phyloP scores from a whole-genome alignment of 2,797 vertebrate species.

The Gobionotothen gibberifrons region DNA sequence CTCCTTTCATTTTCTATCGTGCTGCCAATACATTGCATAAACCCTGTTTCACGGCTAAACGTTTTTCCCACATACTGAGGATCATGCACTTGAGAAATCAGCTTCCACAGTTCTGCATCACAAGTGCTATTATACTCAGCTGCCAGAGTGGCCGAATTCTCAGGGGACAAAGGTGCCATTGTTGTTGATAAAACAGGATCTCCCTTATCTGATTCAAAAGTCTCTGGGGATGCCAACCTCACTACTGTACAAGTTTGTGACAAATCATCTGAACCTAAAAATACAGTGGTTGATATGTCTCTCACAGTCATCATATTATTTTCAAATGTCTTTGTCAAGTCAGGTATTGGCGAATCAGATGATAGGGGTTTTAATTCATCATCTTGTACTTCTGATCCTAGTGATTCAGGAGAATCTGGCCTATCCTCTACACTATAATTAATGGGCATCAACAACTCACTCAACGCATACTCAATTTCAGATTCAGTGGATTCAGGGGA shows the following conservation, averaged over 20 bases:
- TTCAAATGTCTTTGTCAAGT: slow-evolving; percentile 33
- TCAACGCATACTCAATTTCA: slow-evolving; percentile 63
- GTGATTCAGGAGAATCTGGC: slow-evolving; percentile 56
- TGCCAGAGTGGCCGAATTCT: slow-evolving; percentile 26
- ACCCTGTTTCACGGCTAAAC: slow-evolving; percentile 57
- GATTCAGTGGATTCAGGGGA: slow-evolving; percentile 68
- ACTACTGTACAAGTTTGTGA: slow-evolving; percentile 34
- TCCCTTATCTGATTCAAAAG: slow-evolving; percentile 35
- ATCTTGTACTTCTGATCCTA: slow-evolving; percentile 31
- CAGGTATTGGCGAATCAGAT: slow-evolving; percentile 44
- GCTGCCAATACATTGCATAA: slow-evolving; percentile 57
- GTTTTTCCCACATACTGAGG: slow-evolving; percentile 75
- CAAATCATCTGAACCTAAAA: slow-evolving; percentile 46
- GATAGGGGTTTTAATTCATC: slow-evolving; percentile 46
- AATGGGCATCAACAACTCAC: slow-evolving; percentile 46
- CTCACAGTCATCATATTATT: slow-evolving; percentile 15
- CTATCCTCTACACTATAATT: slow-evolving; percentile 31
- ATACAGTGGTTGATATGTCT: slow-evolving; percentile 34
- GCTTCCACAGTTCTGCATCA: slow-evolving; percentile 66
- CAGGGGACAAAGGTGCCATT: background rate
- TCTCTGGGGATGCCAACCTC: slow-evolving; percentile 55
- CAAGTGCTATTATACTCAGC: slow-evolving; percentile 56
- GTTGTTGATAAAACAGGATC: slow-evolving; percentile 10
- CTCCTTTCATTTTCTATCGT: slow-evolving; percentile 24
- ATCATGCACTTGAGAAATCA: slow-evolving; percentile 75